Evolutionary conservation across 2,797 vertebrate species (phyloP).

Genomic region (Otolemur crassicaudatus): DNA sequence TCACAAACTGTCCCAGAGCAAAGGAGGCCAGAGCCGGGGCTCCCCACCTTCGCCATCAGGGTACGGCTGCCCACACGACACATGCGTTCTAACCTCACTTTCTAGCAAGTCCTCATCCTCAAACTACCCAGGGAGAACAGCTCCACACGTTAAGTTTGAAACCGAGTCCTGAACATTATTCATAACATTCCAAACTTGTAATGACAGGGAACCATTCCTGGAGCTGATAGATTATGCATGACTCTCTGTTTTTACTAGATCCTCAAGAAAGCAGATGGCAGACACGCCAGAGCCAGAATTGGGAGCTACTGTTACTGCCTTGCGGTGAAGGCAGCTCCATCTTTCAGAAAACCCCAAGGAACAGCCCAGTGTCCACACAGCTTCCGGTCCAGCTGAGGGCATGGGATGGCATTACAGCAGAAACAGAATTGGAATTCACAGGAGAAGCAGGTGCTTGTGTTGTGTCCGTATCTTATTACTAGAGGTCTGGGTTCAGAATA

Average conservation of each 20-base stretch:
- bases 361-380: not conserved
- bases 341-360: not conserved
- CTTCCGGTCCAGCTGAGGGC: not conserved
- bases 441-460: not conserved
- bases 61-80: not conserved
- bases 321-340: not conserved
- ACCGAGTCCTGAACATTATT: not conserved
- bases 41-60: not conserved
- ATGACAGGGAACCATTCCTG: not conserved
- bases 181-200: not conserved
- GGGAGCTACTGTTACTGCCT: not conserved
- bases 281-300: not conserved
- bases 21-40: not conserved
- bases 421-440: not conserved
- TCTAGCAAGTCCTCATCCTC: not conserved
- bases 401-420: not conserved
- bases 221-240: not conserved
- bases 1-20: not conserved
- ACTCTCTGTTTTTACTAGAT: not conserved
- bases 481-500: not conserved
- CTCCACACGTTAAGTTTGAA: not conserved
- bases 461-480: not conserved
- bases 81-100: not conserved
- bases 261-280: not conserved
- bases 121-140: not conserved